Evolutionary conservation across 1,140 invertebrate genomes (phyloP).

Genomic region (Manduca sexta): DNA sequence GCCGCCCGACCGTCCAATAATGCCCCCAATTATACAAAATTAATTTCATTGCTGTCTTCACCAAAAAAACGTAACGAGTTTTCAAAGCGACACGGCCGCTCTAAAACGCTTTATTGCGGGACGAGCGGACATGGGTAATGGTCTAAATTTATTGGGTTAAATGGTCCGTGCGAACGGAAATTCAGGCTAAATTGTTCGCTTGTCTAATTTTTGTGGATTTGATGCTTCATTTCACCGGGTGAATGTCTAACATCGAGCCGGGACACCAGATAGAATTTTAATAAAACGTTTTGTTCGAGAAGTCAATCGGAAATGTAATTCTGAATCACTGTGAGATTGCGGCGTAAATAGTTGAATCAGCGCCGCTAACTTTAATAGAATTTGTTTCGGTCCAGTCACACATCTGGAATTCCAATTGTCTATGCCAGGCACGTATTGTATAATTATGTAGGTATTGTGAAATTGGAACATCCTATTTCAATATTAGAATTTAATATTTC

Average conservation of each 20-base stretch:
- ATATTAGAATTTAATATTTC: no score
- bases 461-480: no score
- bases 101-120: conserved; percentile 48
- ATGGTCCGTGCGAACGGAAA: conserved; percentile 53
- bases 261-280: conserved; percentile 16
- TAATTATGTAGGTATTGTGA: no score
- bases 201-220: conserved; percentile 61
- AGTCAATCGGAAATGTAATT: conserved; percentile 12
- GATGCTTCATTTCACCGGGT: conserved; percentile 42
- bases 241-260: conserved; percentile 26
- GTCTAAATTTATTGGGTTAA: conserved; percentile 67
- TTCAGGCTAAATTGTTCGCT: conserved; percentile 53
- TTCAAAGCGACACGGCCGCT: conserved; percentile 46
- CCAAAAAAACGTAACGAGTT: conserved; percentile 55
- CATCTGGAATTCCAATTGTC: no score
- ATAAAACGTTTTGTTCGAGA: conserved; percentile 18
- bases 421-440: no score
- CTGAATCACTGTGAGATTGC: no score
- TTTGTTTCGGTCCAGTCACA: no score
- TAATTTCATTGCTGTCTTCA: conserved; percentile 58
- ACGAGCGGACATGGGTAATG: conserved; percentile 58
- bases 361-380: no score
- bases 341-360: no score
- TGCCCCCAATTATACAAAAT: conserved; percentile 56
- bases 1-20: conserved; percentile 23